Evolutionary conservation across 2,888 invertebrate species (phyloP), one percentile per base, ranked within the genome.

Genomic region (Pseudococcus jackbeardsleyi): DNA sequence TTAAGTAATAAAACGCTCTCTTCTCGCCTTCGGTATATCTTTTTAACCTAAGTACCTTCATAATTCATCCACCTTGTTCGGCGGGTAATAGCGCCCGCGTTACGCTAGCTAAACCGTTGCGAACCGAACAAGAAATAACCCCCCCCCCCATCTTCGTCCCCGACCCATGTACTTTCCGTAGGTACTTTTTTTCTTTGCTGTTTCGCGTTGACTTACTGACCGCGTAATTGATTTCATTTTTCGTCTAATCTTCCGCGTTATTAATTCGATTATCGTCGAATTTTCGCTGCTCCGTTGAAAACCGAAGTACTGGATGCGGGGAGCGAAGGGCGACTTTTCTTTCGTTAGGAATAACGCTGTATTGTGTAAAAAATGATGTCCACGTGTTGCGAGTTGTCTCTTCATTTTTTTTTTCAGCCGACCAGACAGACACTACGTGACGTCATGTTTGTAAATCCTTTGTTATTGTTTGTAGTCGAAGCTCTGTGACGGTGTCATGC

Each of bases 1-100:
- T 72, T 72, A 72, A 72, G 72, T 72, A 72, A 72, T 72, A 72
- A 72, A 72, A 72, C 33, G 72, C 72, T 72, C 72, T 72, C 72
- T 33, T 72, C 72, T 33, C 72, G 72, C 72, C 72, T 39, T 72
- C 72, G 72, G 72, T 26, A 72, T 72, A 72, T 72, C 72, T 72
- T 72, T 72, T 72, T 17, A 72, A 39, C 26, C 72, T 8, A 72
- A 72, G 33, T 64, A 72, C 33, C 72, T 72, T 39, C 72, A 72
- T 72, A 72, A 72, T 72, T 72, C 72, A 72, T 72, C 19, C 72
- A 19, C 33, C 22, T 64, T 22, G 72, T 72, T 72, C 26, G n/a
- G 26, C 26, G 15, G 0, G 33, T 17, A 72, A 72, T 17, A 39
- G 68, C 68, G 68, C 26, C 1, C 22, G 19, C 64, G 64, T 22